These are phyloP conservation scores for Psilanteris sp. DNA, from an alignment of 1,140 invertebrate species.

Conservation along the genomic window DNA sequence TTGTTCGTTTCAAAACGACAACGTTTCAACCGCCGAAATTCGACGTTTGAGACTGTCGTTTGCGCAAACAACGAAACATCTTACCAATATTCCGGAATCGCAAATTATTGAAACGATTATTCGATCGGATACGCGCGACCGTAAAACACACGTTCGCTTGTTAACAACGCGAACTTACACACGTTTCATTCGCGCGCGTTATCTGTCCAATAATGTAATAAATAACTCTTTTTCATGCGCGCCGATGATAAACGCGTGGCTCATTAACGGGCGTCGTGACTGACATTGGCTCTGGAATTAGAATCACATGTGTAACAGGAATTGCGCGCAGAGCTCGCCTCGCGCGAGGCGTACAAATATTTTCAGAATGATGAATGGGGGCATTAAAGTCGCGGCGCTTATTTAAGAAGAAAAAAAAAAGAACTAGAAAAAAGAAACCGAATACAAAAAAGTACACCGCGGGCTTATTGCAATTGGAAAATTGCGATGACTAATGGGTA, in stretches of 20 bases:
- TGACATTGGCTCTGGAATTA: slow-evolving; percentile 7
- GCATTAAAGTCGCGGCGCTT: background rate
- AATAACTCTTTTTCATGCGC: slow-evolving; percentile 20
- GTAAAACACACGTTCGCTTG: slow-evolving; percentile 2
- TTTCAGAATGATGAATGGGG: background rate
- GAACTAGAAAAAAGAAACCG: background rate
- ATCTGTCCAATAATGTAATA: slow-evolving; percentile 15
- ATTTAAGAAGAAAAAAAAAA: background rate
- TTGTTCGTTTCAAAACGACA: too few relatives aligned
- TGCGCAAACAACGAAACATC: too few relatives aligned
- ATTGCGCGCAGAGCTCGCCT: background rate
- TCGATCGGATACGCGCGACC: background rate
- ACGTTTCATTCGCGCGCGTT: slow-evolving; percentile 10
- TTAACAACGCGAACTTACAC: slow-evolving; percentile 10
- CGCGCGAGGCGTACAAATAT: background rate
- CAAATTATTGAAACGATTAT: slow-evolving; percentile 19
- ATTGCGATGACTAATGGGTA: too few relatives aligned
- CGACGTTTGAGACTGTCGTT: too few relatives aligned
- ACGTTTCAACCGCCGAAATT: too few relatives aligned
- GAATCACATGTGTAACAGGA: slow-evolving; percentile 6
- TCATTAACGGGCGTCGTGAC: slow-evolving; percentile 8
- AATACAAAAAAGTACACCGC: too few relatives aligned
- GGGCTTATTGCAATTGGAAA: too few relatives aligned
- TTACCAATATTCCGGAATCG: too few relatives aligned
- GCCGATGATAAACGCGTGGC: slow-evolving; percentile 10